Evolutionary conservation across 2,113 vertebrate genomes (phyloP).

Genomic region (Mionectes macconnelli): DNA sequence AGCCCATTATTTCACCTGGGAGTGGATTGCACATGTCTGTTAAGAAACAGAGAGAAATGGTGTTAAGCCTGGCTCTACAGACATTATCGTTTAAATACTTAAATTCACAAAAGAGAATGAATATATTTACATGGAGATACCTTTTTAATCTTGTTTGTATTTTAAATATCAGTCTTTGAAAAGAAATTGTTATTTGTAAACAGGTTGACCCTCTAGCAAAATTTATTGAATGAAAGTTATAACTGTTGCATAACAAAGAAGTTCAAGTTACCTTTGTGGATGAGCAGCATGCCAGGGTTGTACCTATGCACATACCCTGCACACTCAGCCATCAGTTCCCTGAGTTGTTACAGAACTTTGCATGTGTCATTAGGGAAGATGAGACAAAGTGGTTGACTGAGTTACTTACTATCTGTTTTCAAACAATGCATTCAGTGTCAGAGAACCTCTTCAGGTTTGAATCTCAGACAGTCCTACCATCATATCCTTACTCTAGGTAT

Average conservation of each 20-base stretch:
- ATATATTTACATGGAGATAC: neutral
- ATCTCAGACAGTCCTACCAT: neutral
- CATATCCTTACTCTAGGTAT: neutral
- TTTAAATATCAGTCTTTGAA: neutral
- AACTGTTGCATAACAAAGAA: neutral
- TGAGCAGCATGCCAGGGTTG: neutral
- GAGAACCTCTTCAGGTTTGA: neutral
- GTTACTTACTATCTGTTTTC: neutral
- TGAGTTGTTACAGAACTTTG: neutral
- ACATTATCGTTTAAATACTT: neutral
- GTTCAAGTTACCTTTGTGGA: neutral
- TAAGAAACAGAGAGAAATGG: constrained; percentile 34
- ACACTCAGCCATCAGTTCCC: neutral
- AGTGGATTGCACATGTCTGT: constrained; percentile 40
- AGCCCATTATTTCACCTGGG: constrained; percentile 40
- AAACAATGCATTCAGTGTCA: neutral
- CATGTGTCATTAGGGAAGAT: neutral
- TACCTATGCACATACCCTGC: neutral
- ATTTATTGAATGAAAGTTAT: neutral
- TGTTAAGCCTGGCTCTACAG: constrained; percentile 49
- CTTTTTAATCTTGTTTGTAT: neutral
- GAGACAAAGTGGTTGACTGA: neutral
- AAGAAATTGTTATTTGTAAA: neutral
- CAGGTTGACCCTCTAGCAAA: neutral
- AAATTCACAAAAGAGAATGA: constrained; percentile 9